A percentile compares a stretch with the other conserved stretches of the same genome.
phyloP scores from a whole-genome alignment of 2,113 vertebrate genomes.

The Pomatorhinus ruficollis region DNA sequence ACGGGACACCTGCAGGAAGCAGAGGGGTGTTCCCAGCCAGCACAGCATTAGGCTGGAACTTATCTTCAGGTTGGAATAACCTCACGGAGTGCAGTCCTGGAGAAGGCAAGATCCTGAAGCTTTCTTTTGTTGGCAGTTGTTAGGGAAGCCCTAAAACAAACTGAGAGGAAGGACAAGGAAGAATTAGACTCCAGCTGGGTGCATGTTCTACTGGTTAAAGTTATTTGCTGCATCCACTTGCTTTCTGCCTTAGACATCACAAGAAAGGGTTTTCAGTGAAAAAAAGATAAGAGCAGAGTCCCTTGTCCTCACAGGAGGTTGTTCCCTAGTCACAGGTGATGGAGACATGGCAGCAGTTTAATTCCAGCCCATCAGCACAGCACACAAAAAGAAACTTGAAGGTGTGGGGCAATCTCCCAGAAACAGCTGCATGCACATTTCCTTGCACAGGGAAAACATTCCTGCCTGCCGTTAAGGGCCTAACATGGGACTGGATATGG shows the following conservation, averaged over 20 bases:
- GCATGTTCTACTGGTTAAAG: neutral
- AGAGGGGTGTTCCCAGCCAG: neutral
- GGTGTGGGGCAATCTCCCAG: neutral
- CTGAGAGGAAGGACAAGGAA: neutral
- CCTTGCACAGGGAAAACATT: neutral
- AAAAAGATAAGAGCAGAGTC: neutral
- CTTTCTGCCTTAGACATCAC: fast-evolving
- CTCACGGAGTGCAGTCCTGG: neutral
- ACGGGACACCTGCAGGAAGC: neutral
- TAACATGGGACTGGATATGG: neutral
- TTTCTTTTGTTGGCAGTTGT: neutral
- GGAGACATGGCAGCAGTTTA: neutral
- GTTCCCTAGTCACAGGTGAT: neutral
- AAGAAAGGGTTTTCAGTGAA: neutral
- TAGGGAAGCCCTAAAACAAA: neutral
- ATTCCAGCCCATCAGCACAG: neutral
- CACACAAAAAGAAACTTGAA: neutral
- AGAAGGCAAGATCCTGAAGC: neutral
- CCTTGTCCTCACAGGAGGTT: neutral
- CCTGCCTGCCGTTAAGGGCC: neutral
- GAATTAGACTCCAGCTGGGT: neutral
- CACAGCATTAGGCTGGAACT: neutral
- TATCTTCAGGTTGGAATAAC: neutral
- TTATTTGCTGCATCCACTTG: neutral
- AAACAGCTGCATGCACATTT: neutral